phyloP scores from a whole-genome alignment of 1,140 invertebrate species.

The Drosophila suzukii region DNA sequence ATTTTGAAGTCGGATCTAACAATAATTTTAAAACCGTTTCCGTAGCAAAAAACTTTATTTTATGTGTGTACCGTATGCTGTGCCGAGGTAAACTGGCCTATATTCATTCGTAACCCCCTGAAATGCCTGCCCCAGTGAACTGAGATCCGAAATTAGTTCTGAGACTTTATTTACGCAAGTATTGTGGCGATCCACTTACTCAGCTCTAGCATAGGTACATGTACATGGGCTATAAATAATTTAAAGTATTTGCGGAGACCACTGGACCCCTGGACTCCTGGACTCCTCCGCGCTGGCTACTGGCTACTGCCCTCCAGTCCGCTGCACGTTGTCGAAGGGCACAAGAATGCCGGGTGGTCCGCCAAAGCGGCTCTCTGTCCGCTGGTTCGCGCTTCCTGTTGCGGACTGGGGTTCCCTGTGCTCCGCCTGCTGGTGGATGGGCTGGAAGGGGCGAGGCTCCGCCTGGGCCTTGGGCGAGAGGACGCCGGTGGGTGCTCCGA shows the following conservation, averaged over 20 bases:
- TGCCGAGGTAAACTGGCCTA: not conserved
- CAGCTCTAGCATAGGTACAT: slow-evolving; percentile 64
- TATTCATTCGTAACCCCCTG: not conserved
- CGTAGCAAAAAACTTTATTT: too few relatives aligned
- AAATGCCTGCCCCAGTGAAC: not conserved
- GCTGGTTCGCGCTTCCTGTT: slow-evolving; percentile 1
- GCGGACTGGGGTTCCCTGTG: slow-evolving; percentile 6
- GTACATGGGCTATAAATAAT: slow-evolving; percentile 76
- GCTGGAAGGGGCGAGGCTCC: slow-evolving; percentile 68
- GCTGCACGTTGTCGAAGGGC: slow-evolving; percentile 77
- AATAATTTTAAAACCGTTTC: not conserved
- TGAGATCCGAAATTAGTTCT: slow-evolving; percentile 6
- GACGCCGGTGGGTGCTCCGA: slow-evolving; percentile 60
- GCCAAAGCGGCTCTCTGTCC: slow-evolving; percentile 61
- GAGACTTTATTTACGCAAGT: slow-evolving; percentile 35
- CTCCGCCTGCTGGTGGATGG: slow-evolving; percentile 7
- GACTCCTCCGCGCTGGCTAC: too few relatives aligned
- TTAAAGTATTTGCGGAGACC: slow-evolving; percentile 61
- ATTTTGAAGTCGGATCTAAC: not conserved
- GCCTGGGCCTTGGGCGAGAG: slow-evolving; percentile 35
- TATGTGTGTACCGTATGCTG: not conserved
- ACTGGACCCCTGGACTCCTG: slow-evolving; percentile 2
- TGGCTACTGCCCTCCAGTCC: slow-evolving; percentile 46
- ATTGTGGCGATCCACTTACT: slow-evolving; percentile 6
- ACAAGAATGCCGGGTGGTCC: slow-evolving; percentile 79